These are phyloP conservation scores for Fragum whitleyi DNA, from an alignment of 2,888 invertebrate genomes.

Conservation along the genomic window DNA sequence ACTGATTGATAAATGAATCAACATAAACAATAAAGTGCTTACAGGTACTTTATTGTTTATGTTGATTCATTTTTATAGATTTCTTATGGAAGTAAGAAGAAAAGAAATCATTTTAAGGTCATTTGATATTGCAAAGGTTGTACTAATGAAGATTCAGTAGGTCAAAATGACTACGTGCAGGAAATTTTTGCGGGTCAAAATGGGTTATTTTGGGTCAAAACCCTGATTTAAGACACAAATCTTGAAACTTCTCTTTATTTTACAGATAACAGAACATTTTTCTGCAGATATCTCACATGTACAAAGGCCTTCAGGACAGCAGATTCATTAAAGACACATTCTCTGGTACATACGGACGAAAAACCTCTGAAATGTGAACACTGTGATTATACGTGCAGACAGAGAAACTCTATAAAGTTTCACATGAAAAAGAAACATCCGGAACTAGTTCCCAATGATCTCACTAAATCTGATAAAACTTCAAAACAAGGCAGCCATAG, in stretches of 20 bases:
- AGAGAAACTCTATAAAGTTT: slow-evolving; percentile 82
- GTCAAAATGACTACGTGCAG: too few species aligned
- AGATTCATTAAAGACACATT: slow-evolving; percentile 83
- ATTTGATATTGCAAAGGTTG: too few species aligned
- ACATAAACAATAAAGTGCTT: too few species aligned
- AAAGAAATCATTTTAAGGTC: too few species aligned
- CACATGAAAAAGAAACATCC: slow-evolving; percentile 77
- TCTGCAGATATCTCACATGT: slow-evolving; percentile 82
- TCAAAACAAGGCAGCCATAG: slow-evolving; percentile 17
- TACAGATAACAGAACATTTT: slow-evolving; percentile 82
- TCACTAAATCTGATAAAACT: slow-evolving; percentile 26
- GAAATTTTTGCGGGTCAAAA: too few species aligned
- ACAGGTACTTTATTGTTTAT: too few species aligned
- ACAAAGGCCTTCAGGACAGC: slow-evolving; percentile 83
- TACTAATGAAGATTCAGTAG: too few species aligned
- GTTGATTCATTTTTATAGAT: too few species aligned
- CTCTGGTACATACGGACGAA: slow-evolving; percentile 82
- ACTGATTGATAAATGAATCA: too few species aligned
- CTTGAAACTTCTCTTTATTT: slow-evolving; percentile 32
- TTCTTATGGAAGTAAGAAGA: too few species aligned
- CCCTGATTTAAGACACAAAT: too few species aligned
- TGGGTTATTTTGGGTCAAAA: too few species aligned
- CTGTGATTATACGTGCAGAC: slow-evolving; percentile 83
- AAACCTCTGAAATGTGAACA: slow-evolving; percentile 82
- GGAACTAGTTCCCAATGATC: slow-evolving; percentile 45